These are phyloP conservation scores for Urosaurus nigricauda DNA, from an alignment of 2,797 vertebrate genomes.

Conservation along the genomic window DNA sequence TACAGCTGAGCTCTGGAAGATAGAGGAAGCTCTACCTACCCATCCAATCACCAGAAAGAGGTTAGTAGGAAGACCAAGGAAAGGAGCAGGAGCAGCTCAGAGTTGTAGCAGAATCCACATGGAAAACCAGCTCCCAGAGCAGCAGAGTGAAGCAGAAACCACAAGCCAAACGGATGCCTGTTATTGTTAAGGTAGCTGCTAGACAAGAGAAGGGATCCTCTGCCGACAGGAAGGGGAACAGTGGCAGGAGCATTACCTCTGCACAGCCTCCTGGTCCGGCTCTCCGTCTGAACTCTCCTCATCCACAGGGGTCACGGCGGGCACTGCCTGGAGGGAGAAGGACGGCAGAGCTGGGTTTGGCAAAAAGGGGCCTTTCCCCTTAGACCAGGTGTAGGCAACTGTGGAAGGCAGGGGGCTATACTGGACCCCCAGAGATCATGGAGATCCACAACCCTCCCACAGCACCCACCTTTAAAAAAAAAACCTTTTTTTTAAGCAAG, in stretches of 20 bases:
- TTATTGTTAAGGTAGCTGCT: neutral
- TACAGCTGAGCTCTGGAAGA: constrained; percentile 56
- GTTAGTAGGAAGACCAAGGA: constrained; percentile 66
- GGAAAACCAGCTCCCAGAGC: constrained; percentile 29
- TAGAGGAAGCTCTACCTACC: neutral
- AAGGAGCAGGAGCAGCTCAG: constrained; percentile 54
- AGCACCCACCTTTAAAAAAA: no score
- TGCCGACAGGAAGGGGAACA: constrained; percentile 28
- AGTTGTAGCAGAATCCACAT: constrained; percentile 23
- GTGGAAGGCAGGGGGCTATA: no score
- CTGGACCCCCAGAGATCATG: no score
- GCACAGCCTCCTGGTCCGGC: constrained; percentile 97
- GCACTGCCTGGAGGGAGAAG: constrained; percentile 85
- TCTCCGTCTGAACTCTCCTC: constrained; percentile 98
- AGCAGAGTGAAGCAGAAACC: constrained; percentile 30
- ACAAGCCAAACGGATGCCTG: constrained; percentile 3
- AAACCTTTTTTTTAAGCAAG: no score
- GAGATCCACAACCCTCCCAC: no score
- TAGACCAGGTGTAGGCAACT: no score
- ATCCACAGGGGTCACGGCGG: constrained; percentile 96
- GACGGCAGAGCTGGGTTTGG: constrained; percentile 46
- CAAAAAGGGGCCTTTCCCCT: neutral
- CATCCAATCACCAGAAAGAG: constrained; percentile 46
- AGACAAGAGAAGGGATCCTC: constrained; percentile 52
- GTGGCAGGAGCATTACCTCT: constrained; percentile 87